Evolutionary conservation across 2,797 vertebrate species (phyloP).

Genomic region (Micrastur ruficollis): DNA sequence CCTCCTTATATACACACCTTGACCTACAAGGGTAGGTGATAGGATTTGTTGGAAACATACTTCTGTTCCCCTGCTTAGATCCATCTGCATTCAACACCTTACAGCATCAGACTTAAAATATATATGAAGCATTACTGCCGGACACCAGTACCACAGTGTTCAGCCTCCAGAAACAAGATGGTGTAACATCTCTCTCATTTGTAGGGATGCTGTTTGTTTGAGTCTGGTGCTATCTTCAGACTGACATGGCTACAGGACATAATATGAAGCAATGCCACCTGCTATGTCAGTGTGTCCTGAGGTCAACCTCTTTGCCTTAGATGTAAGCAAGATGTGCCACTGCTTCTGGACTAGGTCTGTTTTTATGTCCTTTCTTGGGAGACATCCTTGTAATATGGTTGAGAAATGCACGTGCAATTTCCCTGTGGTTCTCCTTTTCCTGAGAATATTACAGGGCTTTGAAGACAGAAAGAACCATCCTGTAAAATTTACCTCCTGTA

Average conservation of each 20-base stretch:
- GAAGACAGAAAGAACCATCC: too few relatives aligned
- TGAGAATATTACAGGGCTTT: neutral
- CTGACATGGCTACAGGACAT: neutral
- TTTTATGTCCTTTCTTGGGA: neutral
- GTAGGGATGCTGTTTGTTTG: neutral
- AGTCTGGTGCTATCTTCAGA: neutral
- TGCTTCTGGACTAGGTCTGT: neutral
- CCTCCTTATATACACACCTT: neutral
- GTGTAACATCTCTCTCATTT: neutral
- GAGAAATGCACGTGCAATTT: neutral
- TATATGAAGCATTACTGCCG: neutral
- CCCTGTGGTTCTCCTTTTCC: neutral
- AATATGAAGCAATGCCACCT: neutral
- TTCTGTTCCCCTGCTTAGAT: neutral
- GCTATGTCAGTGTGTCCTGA: neutral
- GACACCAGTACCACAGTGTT: neutral
- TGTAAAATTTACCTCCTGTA: neutral
- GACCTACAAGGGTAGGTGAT: neutral
- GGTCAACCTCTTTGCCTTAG: neutral
- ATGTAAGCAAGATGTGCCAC: neutral
- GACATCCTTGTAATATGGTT: neutral
- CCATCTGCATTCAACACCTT: neutral
- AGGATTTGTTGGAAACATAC: neutral
- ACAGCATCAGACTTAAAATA: neutral
- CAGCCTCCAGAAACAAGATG: neutral